Evolutionary conservation across 2,797 vertebrate genomes (phyloP).

Genomic region (Typhlichthys subterraneus): DNA sequence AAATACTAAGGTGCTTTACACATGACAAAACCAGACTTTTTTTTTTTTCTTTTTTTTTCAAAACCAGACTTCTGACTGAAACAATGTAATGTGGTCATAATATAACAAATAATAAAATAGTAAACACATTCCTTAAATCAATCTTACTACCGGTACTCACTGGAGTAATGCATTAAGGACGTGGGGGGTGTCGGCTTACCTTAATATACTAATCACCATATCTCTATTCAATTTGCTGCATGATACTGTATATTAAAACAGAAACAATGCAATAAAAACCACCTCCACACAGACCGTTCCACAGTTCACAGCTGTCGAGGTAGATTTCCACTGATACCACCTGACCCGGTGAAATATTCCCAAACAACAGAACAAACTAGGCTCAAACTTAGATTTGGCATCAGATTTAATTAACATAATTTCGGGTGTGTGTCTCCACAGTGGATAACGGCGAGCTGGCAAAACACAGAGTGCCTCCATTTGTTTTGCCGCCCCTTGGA

Average conservation of each 20-base stretch:
- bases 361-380: constrained; percentile 56
- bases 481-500: constrained; percentile 63
- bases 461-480: constrained; percentile 32
- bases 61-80: too few relatives aligned
- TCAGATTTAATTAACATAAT: constrained; percentile 68
- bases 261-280: constrained; percentile 47
- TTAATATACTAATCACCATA: constrained; percentile 43
- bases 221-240: constrained; percentile 20
- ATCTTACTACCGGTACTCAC: constrained; percentile 21
- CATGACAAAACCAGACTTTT: neutral
- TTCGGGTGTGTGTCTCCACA: constrained; percentile 37
- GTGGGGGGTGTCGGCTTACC: constrained; percentile 12
- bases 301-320: constrained; percentile 39
- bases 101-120: constrained; percentile 28
- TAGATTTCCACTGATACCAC: constrained; percentile 56
- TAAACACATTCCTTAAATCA: constrained; percentile 15
- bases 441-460: constrained; percentile 28
- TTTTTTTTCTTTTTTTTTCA: too few relatives aligned
- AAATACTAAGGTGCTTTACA: neutral
- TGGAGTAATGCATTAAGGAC: constrained; percentile 28
- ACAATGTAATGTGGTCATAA: neutral
- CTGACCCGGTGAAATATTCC: constrained; percentile 60
- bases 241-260: constrained; percentile 35
- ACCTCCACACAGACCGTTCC: constrained; percentile 50
- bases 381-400: constrained; percentile 63